Evolutionary conservation across 2,113 vertebrate genomes (phyloP), one percentile per base, ranked within the genome.

Genomic region (Oreocharis arfaki): DNA sequence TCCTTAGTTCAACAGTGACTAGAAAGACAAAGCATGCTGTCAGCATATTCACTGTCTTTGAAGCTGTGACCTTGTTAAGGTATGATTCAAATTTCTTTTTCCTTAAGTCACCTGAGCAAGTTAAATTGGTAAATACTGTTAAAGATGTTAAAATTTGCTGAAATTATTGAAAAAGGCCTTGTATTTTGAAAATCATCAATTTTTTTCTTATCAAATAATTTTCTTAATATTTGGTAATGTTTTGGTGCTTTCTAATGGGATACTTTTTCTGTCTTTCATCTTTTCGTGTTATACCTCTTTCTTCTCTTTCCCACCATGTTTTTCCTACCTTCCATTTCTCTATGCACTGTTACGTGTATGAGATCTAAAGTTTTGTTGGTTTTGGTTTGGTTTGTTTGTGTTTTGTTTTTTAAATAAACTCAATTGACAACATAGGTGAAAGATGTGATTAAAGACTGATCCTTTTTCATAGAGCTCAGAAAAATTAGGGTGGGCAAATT

Each of bases 341-440:
- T 41, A 7, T 5, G 2, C 11, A 41, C 55, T 56, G 3, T 73
- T 64, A 47, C 0, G 0, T 37, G 6, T 8, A 18, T 18, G 14
- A 81, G 16, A 44, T 6, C 3, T 27, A 26, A 64, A 30, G 7
- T 23, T 77, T n/a, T n/a, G 21, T 21, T 27, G 17, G 9, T 14
- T 68, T 82, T 16, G 6, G 3, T 67, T 42, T 42, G 13, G 13
- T 42, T 27, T 35, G 16, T 28, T 46, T 10, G 24, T 37, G 22
- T 53, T 27, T 85, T 64, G 8, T 3, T 64, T 64, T 33, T 85
- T 42, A 47, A 46, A 30, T 53, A 42, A 69, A 42, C 9, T 69
- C 18, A 47, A 1, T 42, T 69, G 4, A 19, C 24, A 52, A 41
- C 24, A 24, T 6, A 60, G 6, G 7, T 14, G 20, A 79, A 78